phyloP scores from a whole-genome alignment of 2,888 invertebrate genomes.

The Andrena praecox region DNA sequence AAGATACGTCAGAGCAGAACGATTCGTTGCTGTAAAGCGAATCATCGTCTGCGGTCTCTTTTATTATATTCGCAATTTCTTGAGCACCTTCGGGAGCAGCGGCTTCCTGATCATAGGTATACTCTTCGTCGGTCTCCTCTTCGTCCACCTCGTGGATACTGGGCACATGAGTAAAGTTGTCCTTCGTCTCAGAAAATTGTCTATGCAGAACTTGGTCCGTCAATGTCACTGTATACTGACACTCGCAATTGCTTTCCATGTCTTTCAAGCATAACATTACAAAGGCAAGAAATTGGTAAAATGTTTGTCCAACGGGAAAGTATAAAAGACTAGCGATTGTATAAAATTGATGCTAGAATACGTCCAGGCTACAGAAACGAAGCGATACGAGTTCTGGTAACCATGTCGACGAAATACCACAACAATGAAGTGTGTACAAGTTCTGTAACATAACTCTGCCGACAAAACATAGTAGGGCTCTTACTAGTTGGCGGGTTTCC shows the following conservation, averaged over 20 bases:
- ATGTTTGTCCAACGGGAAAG: background rate
- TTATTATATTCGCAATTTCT: slow-evolving; percentile 2
- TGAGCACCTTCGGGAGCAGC: slow-evolving; percentile 11
- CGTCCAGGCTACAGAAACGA: slow-evolving; percentile 9
- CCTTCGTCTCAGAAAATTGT: slow-evolving; percentile 40
- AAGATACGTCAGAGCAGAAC: slow-evolving; percentile 74
- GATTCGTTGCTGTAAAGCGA: slow-evolving; percentile 76
- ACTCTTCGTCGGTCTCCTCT: slow-evolving; percentile 61
- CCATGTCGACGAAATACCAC: slow-evolving; percentile 44
- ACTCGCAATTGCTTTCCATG: slow-evolving; percentile 41
- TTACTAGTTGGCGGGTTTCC: no score
- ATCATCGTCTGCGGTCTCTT: slow-evolving; percentile 66
- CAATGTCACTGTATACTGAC: slow-evolving; percentile 45
- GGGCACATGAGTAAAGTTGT: slow-evolving; percentile 45
- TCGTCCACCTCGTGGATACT: slow-evolving; percentile 66
- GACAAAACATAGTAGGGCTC: no score
- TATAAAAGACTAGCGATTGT: background rate
- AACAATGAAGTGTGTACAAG: slow-evolving; percentile 27
- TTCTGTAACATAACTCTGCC: no score
- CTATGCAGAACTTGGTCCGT: slow-evolving; percentile 44
- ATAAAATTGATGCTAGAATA: slow-evolving; percentile 1
- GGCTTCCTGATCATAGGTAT: slow-evolving; percentile 17
- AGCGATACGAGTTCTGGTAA: slow-evolving; percentile 19
- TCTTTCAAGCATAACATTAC: slow-evolving; percentile 36
- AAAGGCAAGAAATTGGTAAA: slow-evolving; percentile 5